Evolutionary conservation across 1,140 invertebrate genomes (phyloP), one percentile per base, ranked within the genome.

Genomic region (Hyles vespertilio): DNA sequence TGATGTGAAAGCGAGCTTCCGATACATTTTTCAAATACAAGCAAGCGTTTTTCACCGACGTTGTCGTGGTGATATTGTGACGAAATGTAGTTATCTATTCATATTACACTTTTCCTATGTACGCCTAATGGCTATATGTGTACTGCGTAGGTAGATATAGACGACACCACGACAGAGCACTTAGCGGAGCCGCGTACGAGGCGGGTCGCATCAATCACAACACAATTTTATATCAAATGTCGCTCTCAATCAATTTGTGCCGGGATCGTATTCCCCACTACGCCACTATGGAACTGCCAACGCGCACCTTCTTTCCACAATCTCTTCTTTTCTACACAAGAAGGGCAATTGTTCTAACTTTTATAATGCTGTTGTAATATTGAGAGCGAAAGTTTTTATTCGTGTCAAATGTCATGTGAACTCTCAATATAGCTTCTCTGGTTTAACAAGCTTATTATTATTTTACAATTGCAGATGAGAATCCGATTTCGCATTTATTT

Each of bases 191-290:
- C 11, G 62, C 69, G 64, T 72, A 73, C 68, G 74, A 74, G 72
- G 75, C 74, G 75, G 81, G 70, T 81, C 80, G 74, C 85, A 88
- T 88, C 85, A 85, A 88, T 88, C 85, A 88, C 81, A 84, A 85
- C 83, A 81, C 85, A 81, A 84, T 88, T 86, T 86, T 86, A 88
- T 88, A 88, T 88, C 85, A 88, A 88, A 86, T 88, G 85, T 86
- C 85, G 81, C 83, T 85, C 78, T 88, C 85, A 86, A 88, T 85
- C 85, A 88, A 88, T 88, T 88, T 87, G 83, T 84, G 80, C 74
- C 65, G 59, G 74, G 80, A 84, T 86, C 81, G 81, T 79, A 71
- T 87, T 87, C 72, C 82, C 61, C 62, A 67, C 73, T 73, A 77
- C 49, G 70, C 70, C 66, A 61, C 50, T 51, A 51, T 34, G 32